phyloP scores from a whole-genome alignment of 2,113 vertebrate genomes.

The Australoheros scitulus region DNA sequence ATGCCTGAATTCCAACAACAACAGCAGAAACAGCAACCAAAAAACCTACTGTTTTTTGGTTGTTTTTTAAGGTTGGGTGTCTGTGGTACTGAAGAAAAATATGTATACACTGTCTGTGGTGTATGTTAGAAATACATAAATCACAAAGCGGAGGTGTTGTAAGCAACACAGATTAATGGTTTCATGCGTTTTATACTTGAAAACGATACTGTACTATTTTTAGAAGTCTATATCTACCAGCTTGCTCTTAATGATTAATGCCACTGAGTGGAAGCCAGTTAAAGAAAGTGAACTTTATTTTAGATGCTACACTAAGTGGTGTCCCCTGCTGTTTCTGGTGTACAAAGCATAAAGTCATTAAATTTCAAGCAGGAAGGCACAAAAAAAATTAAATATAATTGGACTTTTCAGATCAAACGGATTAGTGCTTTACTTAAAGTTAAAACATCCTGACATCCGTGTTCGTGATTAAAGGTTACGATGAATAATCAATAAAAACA shows the following conservation, averaged over 20 bases:
- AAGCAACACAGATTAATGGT: background rate
- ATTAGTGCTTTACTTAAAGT: background rate
- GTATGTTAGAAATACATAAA: slow-evolving; percentile 7
- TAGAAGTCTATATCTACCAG: slow-evolving; percentile 6
- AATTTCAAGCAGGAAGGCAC: background rate
- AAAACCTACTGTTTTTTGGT: background rate
- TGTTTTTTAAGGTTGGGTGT: background rate
- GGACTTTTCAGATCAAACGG: background rate
- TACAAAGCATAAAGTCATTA: background rate
- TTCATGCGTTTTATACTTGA: background rate
- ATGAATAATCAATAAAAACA: background rate
- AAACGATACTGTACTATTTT: background rate
- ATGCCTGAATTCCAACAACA: background rate
- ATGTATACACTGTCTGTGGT: background rate
- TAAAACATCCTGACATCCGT: background rate
- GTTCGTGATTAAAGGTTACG: background rate
- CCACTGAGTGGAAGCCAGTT: background rate
- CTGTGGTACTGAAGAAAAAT: background rate
- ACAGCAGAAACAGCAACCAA: background rate
- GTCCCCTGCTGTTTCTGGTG: background rate
- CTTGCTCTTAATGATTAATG: background rate
- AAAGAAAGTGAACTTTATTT: background rate
- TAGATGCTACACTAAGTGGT: background rate
- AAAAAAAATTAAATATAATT: no score
- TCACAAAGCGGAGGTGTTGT: background rate